These are phyloP conservation scores for Caretta caretta DNA, from an alignment of 2,113 vertebrate genomes.

Conservation along the genomic window DNA sequence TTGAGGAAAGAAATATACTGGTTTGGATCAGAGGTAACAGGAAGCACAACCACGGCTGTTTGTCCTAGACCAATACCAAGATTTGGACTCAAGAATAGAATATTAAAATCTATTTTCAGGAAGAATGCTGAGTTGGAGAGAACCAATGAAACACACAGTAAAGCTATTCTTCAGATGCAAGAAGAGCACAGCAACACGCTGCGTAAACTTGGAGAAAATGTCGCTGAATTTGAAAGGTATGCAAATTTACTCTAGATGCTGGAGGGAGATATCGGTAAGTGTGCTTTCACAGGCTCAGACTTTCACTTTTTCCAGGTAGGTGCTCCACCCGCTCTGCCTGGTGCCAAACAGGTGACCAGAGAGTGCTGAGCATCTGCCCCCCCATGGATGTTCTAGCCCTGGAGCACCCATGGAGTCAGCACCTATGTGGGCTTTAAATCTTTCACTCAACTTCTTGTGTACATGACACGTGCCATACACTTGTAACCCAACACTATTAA, in stretches of 20 bases:
- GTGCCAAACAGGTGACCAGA: no score
- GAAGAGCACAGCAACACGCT: constrained; percentile 74
- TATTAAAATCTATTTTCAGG: constrained; percentile 62
- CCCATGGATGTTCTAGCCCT: no score
- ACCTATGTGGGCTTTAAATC: no score
- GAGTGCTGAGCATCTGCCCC: no score
- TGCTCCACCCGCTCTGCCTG: no score
- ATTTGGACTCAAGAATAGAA: rapidly evolving
- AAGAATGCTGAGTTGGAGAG: constrained; percentile 79
- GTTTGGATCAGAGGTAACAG: neutral
- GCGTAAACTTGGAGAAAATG: constrained; percentile 74
- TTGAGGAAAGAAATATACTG: neutral
- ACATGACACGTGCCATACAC: no score
- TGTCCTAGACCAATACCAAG: neutral
- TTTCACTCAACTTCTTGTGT: no score
- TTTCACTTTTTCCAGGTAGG: no score
- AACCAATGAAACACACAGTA: constrained; percentile 69
- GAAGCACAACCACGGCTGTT: neutral
- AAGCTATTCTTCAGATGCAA: constrained; percentile 71
- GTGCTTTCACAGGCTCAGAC: no score
- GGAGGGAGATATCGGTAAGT: neutral
- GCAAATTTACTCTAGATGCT: neutral
- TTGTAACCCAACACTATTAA: neutral
- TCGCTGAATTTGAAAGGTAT: constrained; percentile 88
- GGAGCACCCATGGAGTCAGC: no score